Base-by-base conservation (phyloP, 2,113 vertebrate genomes). In the Myotis lucifugus region DNA sequence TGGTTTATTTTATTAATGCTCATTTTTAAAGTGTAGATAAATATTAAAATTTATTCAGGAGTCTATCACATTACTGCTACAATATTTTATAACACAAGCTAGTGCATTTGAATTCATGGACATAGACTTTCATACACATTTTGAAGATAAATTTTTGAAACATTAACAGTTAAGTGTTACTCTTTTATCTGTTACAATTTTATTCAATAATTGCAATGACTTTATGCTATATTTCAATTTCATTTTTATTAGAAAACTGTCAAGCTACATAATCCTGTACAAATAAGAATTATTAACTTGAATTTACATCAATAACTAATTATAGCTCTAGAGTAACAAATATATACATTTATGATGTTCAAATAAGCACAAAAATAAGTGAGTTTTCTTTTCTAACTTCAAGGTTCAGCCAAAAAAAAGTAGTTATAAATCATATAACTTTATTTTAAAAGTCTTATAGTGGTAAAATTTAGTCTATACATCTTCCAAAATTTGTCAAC, bases 281-380 rank as follows among this genome's bases (percentile, higher is more conserved):
- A 88, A 82, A 56, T 92, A 81, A 85, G 46, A 94, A 95, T 88
- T 72, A 74, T 83, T 94, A 34, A 67, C 40, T 81, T 91, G 46
- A 93, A 90, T 84, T 85, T 81, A 59, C 5, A 85, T 72, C 52
- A 56, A 19, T 86, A 56, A 78, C 54, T 78, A 93, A 82, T 85
- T 42, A 88, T 37, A 94, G n/a, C 25, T 66, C 0, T 52, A 74
- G 5, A 72, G 13, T 23, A 90, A 52, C 15, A 79, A 64, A 37
- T 94, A 23, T 48, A 11, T 69, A 15, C 23, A 42, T 48, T 83
- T 61, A 8, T 66, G 88, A 88, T 85, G 0, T 88, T 67, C 23
- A 76, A 77, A 5, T 27, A 61, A 82, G 21, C 8, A 48, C 1
- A 73, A 85, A 76, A 87, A 40, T 40, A 90, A 50, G 40, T 50